phyloP scores from a whole-genome alignment of 2,888 invertebrate species.

The Lasioglossum morio region DNA sequence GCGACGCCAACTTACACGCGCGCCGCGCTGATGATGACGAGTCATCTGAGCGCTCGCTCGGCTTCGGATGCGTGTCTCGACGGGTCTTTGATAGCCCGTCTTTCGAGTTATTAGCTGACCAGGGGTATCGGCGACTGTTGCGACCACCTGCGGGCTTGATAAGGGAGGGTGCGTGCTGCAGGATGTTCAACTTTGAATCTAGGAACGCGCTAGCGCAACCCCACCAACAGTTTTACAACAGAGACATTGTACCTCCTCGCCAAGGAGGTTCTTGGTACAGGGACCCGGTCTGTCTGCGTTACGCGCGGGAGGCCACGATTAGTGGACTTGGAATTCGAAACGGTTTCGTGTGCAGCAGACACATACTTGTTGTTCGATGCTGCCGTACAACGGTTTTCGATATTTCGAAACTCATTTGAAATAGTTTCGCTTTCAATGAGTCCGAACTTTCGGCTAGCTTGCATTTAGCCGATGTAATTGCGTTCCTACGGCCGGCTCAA shows the following conservation, averaged over 20 bases:
- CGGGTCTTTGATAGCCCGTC: slow-evolving; percentile 41
- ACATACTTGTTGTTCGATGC: background rate
- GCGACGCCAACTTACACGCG: slow-evolving; percentile 36
- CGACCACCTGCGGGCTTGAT: slow-evolving; percentile 56
- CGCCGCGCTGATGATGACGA: slow-evolving; percentile 42
- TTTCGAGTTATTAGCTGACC: slow-evolving; percentile 45
- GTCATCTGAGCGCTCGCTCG: slow-evolving; percentile 37
- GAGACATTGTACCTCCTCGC: slow-evolving; percentile 21
- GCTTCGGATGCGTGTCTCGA: slow-evolving; percentile 29
- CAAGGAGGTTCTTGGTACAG: background rate
- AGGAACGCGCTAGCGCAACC: background rate
- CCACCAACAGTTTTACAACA: slow-evolving; percentile 18
- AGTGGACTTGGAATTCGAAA: slow-evolving; percentile 8
- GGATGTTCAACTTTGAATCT: slow-evolving; percentile 9
- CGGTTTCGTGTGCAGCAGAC: background rate
- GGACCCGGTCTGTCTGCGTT: background rate
- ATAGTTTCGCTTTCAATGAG: slow-evolving; percentile 1
- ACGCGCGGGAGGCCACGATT: background rate
- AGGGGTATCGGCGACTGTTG: slow-evolving; percentile 23
- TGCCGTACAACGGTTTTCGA: slow-evolving; percentile 4
- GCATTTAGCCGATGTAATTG: background rate
- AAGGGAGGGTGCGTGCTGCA: slow-evolving; percentile 36
- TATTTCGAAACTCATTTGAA: background rate
- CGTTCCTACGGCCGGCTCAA: background rate
- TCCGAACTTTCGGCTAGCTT: background rate